phyloP scores from a whole-genome alignment of 2,113 vertebrate species.

The Amblyopsis rosae region DNA sequence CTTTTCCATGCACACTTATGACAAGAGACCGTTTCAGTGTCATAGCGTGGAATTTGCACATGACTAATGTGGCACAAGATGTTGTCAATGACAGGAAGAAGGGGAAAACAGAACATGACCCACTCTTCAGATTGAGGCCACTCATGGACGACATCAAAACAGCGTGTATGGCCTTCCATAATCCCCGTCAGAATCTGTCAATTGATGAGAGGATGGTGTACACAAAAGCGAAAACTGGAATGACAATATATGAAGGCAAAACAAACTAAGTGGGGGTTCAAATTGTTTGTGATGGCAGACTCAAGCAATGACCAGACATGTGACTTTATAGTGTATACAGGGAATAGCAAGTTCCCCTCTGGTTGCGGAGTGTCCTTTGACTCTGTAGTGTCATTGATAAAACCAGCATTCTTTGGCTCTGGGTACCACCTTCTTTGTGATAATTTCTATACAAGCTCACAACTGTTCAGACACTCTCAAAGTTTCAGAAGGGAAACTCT shows the following conservation, averaged over 20 bases:
- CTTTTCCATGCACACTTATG: conserved; percentile 14
- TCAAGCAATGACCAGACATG: conserved; percentile 15
- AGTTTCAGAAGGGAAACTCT: too few species aligned
- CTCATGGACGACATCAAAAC: conserved; percentile 7
- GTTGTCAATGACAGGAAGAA: background rate
- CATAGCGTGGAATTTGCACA: conserved; percentile 1
- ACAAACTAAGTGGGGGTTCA: conserved; percentile 15
- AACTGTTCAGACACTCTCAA: too few species aligned
- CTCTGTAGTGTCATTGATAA: too few species aligned
- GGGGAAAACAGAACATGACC: conserved; percentile 3
- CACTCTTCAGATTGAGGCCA: conserved; percentile 21
- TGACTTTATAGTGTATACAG: too few species aligned
- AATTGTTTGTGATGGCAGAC: conserved; percentile 28
- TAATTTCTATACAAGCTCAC: too few species aligned
- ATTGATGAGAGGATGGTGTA: conserved; percentile 17
- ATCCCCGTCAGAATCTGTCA: conserved; percentile 4
- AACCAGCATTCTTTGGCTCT: too few species aligned
- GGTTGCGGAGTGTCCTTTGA: too few species aligned
- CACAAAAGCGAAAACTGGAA: background rate
- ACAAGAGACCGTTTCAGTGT: conserved; percentile 2
- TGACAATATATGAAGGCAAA: conserved; percentile 17
- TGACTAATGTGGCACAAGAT: background rate
- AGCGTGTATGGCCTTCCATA: conserved; percentile 7
- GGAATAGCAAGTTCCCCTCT: too few species aligned
- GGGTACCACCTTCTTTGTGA: too few species aligned